phyloP scores from a whole-genome alignment of 1,140 invertebrate genomes.

The Pemphigus obesinymphae region DNA sequence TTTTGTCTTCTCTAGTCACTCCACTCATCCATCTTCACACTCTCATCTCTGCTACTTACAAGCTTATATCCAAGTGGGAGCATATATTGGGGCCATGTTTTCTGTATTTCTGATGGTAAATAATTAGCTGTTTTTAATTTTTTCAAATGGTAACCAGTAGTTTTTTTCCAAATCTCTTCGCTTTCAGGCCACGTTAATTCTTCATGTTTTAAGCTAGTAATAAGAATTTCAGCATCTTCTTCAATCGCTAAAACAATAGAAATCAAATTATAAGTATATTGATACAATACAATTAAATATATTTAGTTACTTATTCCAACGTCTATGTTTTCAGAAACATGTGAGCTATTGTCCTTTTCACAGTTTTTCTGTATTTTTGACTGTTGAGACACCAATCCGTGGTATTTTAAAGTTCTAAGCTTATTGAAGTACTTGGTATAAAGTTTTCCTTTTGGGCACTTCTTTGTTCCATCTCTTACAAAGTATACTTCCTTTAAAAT shows the following conservation, averaged over 20 bases:
- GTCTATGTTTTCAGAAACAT: not conserved
- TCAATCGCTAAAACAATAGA: not conserved
- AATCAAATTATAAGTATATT: not conserved
- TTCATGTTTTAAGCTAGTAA: not conserved
- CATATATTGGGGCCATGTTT: not conserved
- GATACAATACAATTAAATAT: not conserved
- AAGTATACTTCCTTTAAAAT: not conserved
- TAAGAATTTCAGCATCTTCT: not conserved
- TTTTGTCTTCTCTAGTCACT: too few relatives aligned
- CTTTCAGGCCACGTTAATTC: not conserved
- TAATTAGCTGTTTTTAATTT: not conserved
- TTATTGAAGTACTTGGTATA: not conserved
- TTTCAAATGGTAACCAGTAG: not conserved
- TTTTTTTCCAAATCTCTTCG: not conserved
- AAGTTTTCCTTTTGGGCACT: not conserved
- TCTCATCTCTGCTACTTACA: too few relatives aligned
- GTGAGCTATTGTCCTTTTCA: not conserved
- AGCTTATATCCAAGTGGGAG: not conserved
- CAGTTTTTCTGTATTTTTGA: not conserved
- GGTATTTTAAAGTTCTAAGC: not conserved
- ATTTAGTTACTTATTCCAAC: not conserved
- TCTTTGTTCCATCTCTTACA: not conserved
- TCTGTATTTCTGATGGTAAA: not conserved
- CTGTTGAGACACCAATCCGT: not conserved
- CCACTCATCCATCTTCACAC: too few relatives aligned